A percentile compares a stretch with the other conserved stretches of the same genome.
These are phyloP conservation scores for Gadopsis bispinosus DNA, from an alignment of 2,797 vertebrate genomes.

Conservation along the genomic window DNA sequence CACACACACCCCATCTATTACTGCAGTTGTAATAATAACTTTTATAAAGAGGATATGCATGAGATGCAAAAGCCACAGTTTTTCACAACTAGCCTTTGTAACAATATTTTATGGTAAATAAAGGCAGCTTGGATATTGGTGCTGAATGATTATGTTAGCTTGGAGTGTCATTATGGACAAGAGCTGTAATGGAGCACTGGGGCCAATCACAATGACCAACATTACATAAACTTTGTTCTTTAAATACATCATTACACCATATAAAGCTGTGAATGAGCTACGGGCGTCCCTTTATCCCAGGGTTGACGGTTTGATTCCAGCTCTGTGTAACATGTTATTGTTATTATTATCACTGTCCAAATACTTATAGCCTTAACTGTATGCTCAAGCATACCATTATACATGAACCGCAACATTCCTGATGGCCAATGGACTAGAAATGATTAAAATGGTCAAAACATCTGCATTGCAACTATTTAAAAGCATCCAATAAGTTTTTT, in stretches of 20 bases:
- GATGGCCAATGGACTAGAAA: not conserved
- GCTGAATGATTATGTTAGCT: not conserved
- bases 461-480: conserved; percentile 1
- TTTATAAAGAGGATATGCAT: conserved; percentile 25
- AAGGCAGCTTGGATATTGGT: not conserved
- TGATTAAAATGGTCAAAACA: not conserved
- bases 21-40: conserved; percentile 16
- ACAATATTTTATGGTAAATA: not conserved
- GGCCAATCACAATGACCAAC: conserved; percentile 4
- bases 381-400: not conserved
- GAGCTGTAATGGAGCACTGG: not conserved
- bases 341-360: no score
- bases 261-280: no score
- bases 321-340: no score
- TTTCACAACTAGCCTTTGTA: conserved; percentile 20
- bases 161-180: not conserved
- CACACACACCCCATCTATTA: conserved; percentile 8
- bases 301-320: no score
- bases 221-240: not conserved
- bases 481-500: not conserved
- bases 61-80: conserved; percentile 9
- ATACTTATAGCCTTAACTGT: no score
- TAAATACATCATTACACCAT: no score
- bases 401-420: not conserved
- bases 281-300: no score